Percentiles rank a stretch among this genome's conserved stretches.
Evolutionary conservation across 2,888 invertebrate genomes (phyloP).

Genomic region (Allolobophora icterica): DNA sequence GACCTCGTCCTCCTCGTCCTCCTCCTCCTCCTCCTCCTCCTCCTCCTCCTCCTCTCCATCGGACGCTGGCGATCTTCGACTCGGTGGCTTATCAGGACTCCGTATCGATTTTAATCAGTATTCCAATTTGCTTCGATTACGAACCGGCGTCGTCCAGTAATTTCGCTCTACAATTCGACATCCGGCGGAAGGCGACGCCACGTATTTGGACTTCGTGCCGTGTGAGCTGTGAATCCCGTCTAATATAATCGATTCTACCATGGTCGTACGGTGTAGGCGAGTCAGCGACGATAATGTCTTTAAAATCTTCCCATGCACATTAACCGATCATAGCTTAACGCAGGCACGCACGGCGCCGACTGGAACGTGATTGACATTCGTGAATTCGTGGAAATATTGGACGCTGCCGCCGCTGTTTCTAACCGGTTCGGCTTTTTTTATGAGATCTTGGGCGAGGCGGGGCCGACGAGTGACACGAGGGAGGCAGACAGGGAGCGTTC

Average conservation of each 20-base stretch:
- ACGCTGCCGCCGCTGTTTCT: background rate
- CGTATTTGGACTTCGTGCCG: constrained; percentile 11
- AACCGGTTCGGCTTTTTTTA: background rate
- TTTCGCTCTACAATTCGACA: background rate
- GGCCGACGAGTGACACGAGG: background rate
- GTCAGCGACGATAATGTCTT: constrained; percentile 9
- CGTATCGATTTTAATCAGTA: constrained; percentile 21
- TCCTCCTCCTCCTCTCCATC: background rate
- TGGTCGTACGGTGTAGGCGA: background rate
- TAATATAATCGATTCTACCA: background rate
- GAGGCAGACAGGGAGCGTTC: background rate
- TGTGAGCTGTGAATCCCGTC: constrained; percentile 10
- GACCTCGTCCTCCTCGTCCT: background rate
- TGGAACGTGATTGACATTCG: background rate
- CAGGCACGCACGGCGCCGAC: background rate
- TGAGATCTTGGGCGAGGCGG: background rate
- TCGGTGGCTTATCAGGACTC: background rate
- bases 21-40: constrained; percentile 23
- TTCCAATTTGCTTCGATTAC: constrained; percentile 31
- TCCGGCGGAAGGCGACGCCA: background rate
- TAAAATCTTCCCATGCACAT: background rate
- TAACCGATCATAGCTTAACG: background rate
- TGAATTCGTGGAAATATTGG: background rate
- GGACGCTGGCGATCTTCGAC: background rate
- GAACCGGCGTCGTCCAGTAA: background rate